phyloP scores from a whole-genome alignment of 2,113 vertebrate species.

The Rousettus leschenaultii region DNA sequence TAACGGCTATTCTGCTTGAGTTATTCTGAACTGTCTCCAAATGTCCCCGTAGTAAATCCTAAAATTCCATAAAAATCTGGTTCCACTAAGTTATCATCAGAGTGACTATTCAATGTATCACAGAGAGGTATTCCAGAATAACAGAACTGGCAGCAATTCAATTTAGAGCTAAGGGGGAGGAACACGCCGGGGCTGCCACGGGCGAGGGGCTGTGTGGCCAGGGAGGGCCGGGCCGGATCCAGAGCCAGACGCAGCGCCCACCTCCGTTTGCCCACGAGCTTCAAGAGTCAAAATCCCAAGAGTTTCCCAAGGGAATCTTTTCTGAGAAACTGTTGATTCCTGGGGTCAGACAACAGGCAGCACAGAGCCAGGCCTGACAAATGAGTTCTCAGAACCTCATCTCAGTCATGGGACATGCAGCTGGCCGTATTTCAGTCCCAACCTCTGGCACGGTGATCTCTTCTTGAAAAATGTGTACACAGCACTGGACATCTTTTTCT shows the following conservation, averaged over 20 bases:
- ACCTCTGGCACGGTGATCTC: background rate
- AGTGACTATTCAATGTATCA: background rate
- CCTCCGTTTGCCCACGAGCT: background rate
- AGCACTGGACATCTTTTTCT: background rate
- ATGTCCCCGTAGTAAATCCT: background rate
- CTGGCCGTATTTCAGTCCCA: background rate
- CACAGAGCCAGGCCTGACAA: slow-evolving; percentile 48
- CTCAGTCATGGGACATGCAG: background rate
- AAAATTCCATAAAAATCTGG: background rate
- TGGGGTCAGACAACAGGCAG: slow-evolving; percentile 19
- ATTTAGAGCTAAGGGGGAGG: background rate
- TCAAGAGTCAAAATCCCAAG: background rate
- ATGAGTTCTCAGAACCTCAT: slow-evolving; percentile 20
- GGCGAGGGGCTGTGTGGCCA: background rate
- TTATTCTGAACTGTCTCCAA: background rate
- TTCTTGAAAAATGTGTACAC: background rate
- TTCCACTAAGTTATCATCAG: background rate
- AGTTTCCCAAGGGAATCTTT: slow-evolving; percentile 29
- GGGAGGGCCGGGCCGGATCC: background rate
- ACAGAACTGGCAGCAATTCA: background rate
- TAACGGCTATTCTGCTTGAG: background rate
- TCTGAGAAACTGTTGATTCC: background rate
- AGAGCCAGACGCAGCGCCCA: background rate
- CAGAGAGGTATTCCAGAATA: background rate
- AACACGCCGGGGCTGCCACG: accelerated